phyloP scores from a whole-genome alignment of 2,113 vertebrate genomes.

The Chelonoidis abingdonii region DNA sequence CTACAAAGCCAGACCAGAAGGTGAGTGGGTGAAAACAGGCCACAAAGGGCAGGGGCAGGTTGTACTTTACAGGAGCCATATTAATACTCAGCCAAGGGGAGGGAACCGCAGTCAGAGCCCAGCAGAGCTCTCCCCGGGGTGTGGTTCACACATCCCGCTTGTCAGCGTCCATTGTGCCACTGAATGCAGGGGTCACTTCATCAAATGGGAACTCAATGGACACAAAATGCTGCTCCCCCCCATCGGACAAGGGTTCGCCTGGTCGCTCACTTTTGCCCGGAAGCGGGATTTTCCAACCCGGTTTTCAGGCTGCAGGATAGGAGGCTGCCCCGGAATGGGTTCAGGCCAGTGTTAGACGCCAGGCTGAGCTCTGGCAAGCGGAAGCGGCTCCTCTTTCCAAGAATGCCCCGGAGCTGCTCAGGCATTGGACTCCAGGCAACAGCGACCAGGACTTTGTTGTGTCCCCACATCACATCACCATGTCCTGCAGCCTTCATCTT shows the following conservation, averaged over 20 bases:
- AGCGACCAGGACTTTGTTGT: not conserved
- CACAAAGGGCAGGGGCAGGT: rapidly evolving
- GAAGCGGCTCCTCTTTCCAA: not conserved
- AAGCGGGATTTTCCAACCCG: not conserved
- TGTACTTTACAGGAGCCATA: not conserved
- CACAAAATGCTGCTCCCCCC: not conserved
- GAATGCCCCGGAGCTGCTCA: no score
- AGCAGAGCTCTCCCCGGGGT: not conserved
- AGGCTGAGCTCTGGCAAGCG: not conserved
- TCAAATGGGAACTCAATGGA: not conserved
- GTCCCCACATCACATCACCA: not conserved
- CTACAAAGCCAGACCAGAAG: not conserved
- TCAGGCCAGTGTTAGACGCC: not conserved
- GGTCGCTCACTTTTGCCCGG: not conserved
- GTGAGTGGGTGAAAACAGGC: not conserved
- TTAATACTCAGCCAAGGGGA: not conserved
- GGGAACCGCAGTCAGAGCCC: not conserved
- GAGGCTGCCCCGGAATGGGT: not conserved
- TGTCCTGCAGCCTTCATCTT: not conserved
- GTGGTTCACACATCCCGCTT: not conserved
- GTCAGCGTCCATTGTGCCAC: not conserved
- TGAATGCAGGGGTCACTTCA: not conserved
- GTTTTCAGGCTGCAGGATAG: not conserved
- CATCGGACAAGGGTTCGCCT: not conserved
- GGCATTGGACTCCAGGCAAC: not conserved